phyloP scores from a whole-genome alignment of 2,797 vertebrate genomes.

The Taenioides sp. region DNA sequence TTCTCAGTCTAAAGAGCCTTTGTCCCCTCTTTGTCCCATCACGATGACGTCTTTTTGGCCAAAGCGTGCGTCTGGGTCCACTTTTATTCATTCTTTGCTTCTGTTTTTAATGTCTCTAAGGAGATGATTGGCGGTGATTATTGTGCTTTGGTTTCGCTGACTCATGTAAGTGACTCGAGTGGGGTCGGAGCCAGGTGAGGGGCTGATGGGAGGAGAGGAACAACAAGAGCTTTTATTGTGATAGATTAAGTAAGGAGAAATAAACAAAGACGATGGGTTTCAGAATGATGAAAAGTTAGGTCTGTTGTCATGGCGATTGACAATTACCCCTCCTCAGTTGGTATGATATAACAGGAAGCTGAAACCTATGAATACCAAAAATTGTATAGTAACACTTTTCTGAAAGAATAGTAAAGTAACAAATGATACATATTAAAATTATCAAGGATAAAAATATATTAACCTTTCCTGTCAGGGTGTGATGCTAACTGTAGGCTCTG shows the following conservation, averaged over 20 bases:
- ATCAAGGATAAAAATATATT: too few relatives aligned
- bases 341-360: too few relatives aligned
- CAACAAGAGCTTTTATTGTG: constrained; percentile 24
- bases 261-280: not conserved
- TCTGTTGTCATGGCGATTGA: too few relatives aligned
- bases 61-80: constrained; percentile 25
- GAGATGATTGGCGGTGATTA: constrained; percentile 49
- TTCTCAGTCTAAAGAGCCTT: constrained; percentile 33
- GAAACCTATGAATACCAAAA: too few relatives aligned
- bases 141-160: constrained; percentile 58
- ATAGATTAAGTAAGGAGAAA: not conserved
- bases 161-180: constrained; percentile 79
- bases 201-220: constrained; percentile 27
- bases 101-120: constrained; percentile 45
- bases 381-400: too few relatives aligned
- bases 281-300: too few relatives aligned
- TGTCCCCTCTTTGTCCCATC: constrained; percentile 34
- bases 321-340: too few relatives aligned
- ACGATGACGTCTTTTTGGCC: constrained; percentile 56
- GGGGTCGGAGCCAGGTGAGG: constrained; percentile 35
- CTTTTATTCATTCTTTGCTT: constrained; percentile 34
- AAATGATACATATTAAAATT: too few relatives aligned
- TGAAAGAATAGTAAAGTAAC: too few relatives aligned
- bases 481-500: too few relatives aligned
- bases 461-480: too few relatives aligned